These are phyloP conservation scores for Scomber japonicus DNA, from an alignment of 2,113 vertebrate genomes.

Conservation along the genomic window DNA sequence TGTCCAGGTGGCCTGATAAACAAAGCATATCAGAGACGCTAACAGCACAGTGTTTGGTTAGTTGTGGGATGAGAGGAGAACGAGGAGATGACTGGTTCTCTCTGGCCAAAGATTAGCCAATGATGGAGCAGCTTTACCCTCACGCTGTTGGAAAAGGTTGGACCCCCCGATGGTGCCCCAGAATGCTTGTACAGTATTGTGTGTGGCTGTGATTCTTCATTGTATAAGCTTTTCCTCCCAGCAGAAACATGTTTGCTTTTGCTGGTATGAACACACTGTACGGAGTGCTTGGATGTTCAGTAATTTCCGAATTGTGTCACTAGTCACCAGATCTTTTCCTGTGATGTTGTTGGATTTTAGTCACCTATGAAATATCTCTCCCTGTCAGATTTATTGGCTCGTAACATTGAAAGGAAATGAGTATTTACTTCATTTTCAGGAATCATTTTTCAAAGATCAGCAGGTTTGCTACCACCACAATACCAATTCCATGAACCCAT, in stretches of 20 bases:
- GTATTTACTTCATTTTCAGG: neutral
- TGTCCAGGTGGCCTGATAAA: constrained; percentile 81
- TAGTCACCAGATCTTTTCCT: constrained; percentile 35
- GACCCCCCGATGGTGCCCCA: constrained; percentile 73
- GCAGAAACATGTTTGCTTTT: constrained; percentile 83
- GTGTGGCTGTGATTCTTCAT: constrained; percentile 70
- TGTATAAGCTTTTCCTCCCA: constrained; percentile 77
- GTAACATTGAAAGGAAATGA: neutral
- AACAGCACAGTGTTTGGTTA: constrained; percentile 71
- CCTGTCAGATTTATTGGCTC: neutral
- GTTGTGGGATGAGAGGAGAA: constrained; percentile 69
- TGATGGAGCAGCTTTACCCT: constrained; percentile 61
- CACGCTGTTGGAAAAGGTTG: constrained; percentile 52
- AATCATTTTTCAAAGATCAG: neutral
- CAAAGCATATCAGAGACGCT: constrained; percentile 70
- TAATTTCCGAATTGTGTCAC: constrained; percentile 72
- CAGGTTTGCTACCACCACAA: constrained; percentile 12
- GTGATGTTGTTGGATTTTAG: constrained; percentile 30
- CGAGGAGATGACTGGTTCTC: constrained; percentile 67
- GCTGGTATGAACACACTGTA: constrained; percentile 83
- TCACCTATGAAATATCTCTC: neutral
- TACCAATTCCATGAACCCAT: constrained; percentile 22
- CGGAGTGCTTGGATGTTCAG: constrained; percentile 72
- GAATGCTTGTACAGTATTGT: constrained; percentile 77
- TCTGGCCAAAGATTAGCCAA: constrained; percentile 66